Conservation (phyloP, 1,140 invertebrate species). For the Lucilia cuprina region DNA sequence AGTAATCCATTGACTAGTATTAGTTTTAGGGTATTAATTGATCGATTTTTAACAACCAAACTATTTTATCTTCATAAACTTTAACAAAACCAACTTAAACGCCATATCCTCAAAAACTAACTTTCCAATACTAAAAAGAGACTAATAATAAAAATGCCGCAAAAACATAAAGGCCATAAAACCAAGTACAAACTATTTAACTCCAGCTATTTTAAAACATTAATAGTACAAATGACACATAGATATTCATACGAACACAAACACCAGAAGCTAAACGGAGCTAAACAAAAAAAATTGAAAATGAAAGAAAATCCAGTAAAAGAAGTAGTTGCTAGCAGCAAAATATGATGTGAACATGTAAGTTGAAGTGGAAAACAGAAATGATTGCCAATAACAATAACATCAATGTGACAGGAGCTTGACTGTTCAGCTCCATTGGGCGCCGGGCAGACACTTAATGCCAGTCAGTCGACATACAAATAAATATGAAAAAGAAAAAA, state of each 20-base stretch:
- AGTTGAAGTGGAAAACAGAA: background rate
- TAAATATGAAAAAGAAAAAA: background rate
- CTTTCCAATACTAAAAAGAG: background rate
- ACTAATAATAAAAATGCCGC: background rate
- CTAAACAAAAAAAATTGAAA: background rate
- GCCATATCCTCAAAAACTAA: background rate
- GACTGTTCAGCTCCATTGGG: slow-evolving; percentile 1
- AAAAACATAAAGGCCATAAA: background rate
- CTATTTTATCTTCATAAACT: no score
- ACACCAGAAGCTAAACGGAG: no score
- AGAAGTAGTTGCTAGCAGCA: background rate
- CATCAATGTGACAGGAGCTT: slow-evolving; percentile 27
- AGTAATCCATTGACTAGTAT: no score
- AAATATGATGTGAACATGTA: slow-evolving; percentile 17
- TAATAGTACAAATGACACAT: background rate
- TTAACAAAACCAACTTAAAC: background rate
- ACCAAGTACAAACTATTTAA: background rate
- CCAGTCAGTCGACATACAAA: background rate
- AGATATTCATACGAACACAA: no score
- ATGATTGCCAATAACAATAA: background rate
- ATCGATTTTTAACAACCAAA: no score
- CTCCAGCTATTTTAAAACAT: background rate
- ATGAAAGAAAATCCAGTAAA: background rate
- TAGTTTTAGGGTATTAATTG: no score
- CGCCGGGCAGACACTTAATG: background rate